Base-by-base conservation (phyloP, 2,888 invertebrate genomes). In the Caenorhabditis virilis region DNA sequence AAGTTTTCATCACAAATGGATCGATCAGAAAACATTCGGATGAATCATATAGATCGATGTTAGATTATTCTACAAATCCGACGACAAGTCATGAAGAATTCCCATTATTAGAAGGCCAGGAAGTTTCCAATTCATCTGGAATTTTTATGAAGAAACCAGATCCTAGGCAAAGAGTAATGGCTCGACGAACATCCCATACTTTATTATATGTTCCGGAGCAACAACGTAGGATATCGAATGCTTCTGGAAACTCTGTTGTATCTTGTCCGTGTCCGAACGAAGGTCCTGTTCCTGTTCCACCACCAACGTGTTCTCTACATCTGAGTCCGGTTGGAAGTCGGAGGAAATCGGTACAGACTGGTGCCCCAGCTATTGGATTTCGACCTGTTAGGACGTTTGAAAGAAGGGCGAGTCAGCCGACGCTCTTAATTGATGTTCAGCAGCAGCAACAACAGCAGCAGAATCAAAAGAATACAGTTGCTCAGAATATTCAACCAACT, bases 301-400 rank as follows among this genome's bases (percentile, higher is more conserved):
- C 64, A 9, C 54, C 59, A 20, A 38, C 60, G 9, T 62, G 62
- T 48, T 63, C 63, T 15, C 61, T 70, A 18, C 53, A 58, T 41
- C 49, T 69, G 22, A 67, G 65, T n/a, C 73, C 76, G 3, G 68
- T 65, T 2, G 64, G 55, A 3, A 53, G 55, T 13, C 59, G 80
- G 15, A 52, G 80, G 26, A 73, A 75, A 38, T 73, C 73, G 7
- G 77, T 80, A 13, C 80, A 80, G 55, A 74, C 78, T 6, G 80
- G 76, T 22, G 80, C 80, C 16, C 79, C 79, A 2, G 74, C 74
- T 26, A 80, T 80, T 49, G 80, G 79, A 18, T 80, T 80, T 61
- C 67, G 77, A 4, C 75, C 78, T 3, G 33, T 74, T 47, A 60
- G 68, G 23, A 61, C 69, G 11, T 80, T 80, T 55, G 78, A 77